A percentile compares a stretch with the other conserved stretches of the same genome.
Evolutionary conservation across 2,113 vertebrate genomes (phyloP).

Genomic region (Dendrocopos noguchii): DNA sequence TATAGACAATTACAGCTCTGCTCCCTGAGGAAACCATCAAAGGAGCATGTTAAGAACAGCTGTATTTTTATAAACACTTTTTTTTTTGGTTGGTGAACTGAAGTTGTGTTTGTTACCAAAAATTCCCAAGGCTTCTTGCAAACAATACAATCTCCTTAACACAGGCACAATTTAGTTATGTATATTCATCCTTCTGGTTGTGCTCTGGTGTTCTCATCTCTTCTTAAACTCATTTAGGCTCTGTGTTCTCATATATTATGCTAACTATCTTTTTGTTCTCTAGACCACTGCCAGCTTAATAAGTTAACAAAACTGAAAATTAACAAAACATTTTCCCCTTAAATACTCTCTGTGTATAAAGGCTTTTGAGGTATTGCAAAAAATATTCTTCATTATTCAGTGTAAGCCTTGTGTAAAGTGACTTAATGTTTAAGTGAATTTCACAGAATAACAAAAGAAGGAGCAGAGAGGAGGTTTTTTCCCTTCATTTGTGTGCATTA

Average conservation of each 20-base stretch:
- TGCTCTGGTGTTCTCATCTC: constrained; percentile 8
- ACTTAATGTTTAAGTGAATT: neutral
- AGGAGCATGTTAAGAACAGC: constrained; percentile 53
- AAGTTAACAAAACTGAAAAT: neutral
- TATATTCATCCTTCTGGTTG: neutral
- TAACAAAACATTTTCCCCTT: neutral
- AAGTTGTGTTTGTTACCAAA: constrained; percentile 52
- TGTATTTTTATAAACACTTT: constrained; percentile 68
- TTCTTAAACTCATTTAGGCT: neutral
- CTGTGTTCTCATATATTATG: neutral
- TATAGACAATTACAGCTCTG: constrained; percentile 39
- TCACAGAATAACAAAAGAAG: neutral
- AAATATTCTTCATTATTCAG: neutral
- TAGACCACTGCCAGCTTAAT: neutral
- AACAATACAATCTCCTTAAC: neutral
- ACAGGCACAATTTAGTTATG: neutral
- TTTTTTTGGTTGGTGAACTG: constrained; percentile 1
- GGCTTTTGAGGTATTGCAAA: neutral
- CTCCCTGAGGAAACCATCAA: constrained; percentile 50
- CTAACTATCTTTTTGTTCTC: neutral
- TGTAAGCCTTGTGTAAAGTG: neutral
- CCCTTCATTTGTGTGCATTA: no score
- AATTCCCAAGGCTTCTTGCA: constrained; percentile 58
- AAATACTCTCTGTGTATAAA: neutral
- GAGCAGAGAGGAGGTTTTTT: neutral